Percentiles rank a stretch among this genome's conserved stretches.
These are phyloP conservation scores for Ovibos moschatus DNA, from an alignment of 2,113 vertebrate genomes.

Conservation along the genomic window DNA sequence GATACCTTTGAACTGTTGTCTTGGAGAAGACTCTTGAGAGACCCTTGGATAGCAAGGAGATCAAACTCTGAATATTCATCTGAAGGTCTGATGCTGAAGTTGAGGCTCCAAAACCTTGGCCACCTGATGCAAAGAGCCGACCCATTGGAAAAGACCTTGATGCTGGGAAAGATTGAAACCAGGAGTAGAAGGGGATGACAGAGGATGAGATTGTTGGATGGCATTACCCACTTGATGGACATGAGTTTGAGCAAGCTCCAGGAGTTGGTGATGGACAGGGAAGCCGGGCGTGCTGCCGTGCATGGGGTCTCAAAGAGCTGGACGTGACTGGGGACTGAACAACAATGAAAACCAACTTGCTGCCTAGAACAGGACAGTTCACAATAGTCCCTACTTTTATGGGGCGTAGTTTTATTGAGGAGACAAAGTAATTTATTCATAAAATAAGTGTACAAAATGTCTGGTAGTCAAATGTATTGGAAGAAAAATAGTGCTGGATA, in stretches of 20 bases:
- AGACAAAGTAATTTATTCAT: neutral
- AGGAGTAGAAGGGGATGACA: neutral
- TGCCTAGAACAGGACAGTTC: neutral
- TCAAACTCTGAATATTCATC: neutral
- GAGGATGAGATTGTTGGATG: neutral
- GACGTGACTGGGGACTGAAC: fast-evolving
- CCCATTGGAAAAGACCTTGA: neutral
- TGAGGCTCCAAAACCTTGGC: neutral
- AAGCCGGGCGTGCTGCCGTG: neutral
- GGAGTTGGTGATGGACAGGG: neutral
- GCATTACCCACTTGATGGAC: neutral
- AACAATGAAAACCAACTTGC: neutral
- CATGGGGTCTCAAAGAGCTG: neutral
- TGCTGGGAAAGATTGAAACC: neutral
- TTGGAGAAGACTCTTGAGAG: neutral
- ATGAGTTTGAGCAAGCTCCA: neutral
- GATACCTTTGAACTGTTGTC: neutral
- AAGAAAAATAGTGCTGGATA: neutral
- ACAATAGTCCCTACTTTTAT: neutral
- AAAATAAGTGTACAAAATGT: neutral
- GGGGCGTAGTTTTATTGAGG: neutral
- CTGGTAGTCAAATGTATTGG: neutral
- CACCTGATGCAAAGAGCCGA: neutral
- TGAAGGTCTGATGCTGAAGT: neutral
- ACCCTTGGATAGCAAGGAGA: neutral